phyloP scores from a whole-genome alignment of 2,888 invertebrate genomes.

The Argyresthia albistria region DNA sequence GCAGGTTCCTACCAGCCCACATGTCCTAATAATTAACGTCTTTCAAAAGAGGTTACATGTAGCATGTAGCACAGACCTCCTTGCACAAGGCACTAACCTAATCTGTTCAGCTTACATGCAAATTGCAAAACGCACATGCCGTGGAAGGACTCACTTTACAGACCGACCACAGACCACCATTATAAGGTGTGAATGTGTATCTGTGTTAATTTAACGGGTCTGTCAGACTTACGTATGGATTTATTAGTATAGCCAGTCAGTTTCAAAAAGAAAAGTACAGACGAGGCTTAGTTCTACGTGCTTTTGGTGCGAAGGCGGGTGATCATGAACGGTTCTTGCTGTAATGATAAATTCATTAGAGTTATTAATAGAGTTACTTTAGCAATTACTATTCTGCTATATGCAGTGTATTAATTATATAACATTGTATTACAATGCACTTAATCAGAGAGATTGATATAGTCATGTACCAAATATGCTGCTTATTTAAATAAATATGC shows the following conservation, averaged over 20 bases:
- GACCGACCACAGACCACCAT: neutral
- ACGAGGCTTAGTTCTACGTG: too few relatives aligned
- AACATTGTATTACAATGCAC: too few relatives aligned
- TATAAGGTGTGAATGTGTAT: conserved; percentile 1
- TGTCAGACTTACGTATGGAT: neutral
- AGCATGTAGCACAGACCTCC: conserved; percentile 11
- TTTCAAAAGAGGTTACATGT: conserved; percentile 28
- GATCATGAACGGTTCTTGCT: neutral
- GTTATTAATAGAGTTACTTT: neutral
- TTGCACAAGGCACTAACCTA: conserved; percentile 48
- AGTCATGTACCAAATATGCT: too few relatives aligned
- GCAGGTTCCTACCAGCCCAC: conserved; percentile 18
- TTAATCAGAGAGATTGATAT: too few relatives aligned
- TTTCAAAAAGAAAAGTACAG: too few relatives aligned
- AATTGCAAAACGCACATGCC: conserved; percentile 33
- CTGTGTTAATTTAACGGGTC: conserved; percentile 1
- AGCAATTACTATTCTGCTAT: too few relatives aligned
- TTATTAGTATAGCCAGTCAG: neutral
- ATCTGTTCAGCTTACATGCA: conserved; percentile 45
- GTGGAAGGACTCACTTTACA: neutral
- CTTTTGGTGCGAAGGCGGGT: neutral
- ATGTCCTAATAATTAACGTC: conserved; percentile 44
- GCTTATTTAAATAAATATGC: too few relatives aligned
- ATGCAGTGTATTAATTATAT: too few relatives aligned
- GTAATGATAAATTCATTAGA: neutral